Evolutionary conservation across 1,140 invertebrate genomes (phyloP).

Genomic region (Zaprionus capensis): DNA sequence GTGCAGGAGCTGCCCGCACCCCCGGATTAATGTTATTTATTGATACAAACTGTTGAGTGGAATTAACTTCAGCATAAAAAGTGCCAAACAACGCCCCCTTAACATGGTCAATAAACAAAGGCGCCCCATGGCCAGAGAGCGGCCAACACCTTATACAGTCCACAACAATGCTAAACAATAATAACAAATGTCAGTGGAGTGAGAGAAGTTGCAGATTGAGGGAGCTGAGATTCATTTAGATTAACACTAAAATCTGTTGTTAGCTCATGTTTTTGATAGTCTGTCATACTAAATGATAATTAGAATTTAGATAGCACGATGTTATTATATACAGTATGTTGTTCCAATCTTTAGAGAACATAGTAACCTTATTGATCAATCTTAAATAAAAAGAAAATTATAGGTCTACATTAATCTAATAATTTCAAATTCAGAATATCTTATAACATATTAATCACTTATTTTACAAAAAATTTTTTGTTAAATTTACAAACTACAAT

Average conservation of each 20-base stretch:
- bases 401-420: no score
- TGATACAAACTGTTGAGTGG: conserved; percentile 74
- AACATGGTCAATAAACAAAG: conserved; percentile 27
- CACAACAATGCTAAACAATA: background rate
- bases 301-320: no score
- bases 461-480: no score
- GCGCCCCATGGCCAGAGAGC: conserved; percentile 24
- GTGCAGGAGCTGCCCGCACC: conserved; percentile 10
- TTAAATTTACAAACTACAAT: no score
- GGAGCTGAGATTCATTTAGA: background rate
- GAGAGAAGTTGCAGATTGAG: background rate
- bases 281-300: no score
- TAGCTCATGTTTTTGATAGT: no score
- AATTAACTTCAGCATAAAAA: conserved; percentile 50
- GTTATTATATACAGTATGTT: no score
- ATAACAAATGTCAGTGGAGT: background rate
- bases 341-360: no score
- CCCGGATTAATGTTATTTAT: conserved; percentile 61
- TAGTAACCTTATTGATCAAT: no score
- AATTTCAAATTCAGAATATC: no score
- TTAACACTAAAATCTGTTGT: background rate
- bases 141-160: background rate
- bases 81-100: conserved; percentile 22
- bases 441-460: no score
- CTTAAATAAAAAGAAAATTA: no score